phyloP scores from a whole-genome alignment of 2,113 vertebrate species.

The Cheirogaleus medius region DNA sequence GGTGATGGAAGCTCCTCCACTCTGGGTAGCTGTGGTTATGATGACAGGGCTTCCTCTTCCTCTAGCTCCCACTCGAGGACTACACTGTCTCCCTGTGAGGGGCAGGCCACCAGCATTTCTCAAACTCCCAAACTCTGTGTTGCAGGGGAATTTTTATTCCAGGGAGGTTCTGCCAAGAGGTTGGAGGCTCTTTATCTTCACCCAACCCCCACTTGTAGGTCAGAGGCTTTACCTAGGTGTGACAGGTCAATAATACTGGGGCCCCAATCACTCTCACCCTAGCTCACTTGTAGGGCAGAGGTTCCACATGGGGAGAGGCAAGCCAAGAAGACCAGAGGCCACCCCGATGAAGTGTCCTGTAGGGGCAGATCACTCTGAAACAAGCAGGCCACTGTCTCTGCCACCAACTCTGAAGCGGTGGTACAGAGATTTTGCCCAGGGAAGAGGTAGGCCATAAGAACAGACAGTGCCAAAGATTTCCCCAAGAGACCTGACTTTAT shows the following conservation, averaged over 20 bases:
- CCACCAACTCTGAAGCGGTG: neutral
- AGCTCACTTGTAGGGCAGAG: neutral
- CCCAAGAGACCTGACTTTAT: neutral
- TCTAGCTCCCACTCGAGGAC: neutral
- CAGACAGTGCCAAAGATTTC: neutral
- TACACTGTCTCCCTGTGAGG: neutral
- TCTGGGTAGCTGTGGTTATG: neutral
- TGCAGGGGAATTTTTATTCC: neutral
- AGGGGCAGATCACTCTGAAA: neutral
- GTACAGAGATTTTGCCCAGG: neutral
- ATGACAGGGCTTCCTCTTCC: neutral
- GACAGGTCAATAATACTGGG: neutral
- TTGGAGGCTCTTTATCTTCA: neutral
- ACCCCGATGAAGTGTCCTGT: neutral
- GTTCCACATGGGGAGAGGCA: neutral
- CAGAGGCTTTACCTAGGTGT: neutral
- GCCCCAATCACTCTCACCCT: neutral
- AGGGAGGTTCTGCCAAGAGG: neutral
- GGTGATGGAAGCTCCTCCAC: neutral
- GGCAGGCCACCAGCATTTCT: neutral
- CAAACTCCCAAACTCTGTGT: neutral
- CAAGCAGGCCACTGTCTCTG: neutral
- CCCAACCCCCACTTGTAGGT: neutral
- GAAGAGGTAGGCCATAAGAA: neutral
- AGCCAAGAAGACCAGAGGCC: neutral